These are phyloP conservation scores for Entomobrya multifasciata DNA, from an alignment of 2,888 invertebrate species.

Conservation along the genomic window DNA sequence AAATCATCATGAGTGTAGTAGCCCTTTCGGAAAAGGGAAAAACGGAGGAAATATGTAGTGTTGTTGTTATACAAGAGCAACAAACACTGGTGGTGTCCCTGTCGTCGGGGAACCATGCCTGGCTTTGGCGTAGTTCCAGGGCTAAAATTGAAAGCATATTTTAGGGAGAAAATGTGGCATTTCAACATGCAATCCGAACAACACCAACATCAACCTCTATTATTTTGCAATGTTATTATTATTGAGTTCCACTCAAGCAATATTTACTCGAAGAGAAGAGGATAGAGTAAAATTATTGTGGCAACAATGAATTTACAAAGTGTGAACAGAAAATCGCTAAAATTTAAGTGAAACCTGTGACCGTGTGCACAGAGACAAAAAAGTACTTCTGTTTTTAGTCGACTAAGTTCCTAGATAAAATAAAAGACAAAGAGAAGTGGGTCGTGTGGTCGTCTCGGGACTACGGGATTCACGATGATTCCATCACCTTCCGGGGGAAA, in stretches of 20 bases:
- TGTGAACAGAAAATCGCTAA: conserved; percentile 60
- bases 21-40: conserved; percentile 19
- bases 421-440: conserved; percentile 15
- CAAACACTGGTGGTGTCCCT: conserved; percentile 46
- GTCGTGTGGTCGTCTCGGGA: conserved; percentile 16
- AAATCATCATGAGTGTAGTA: conserved; percentile 32
- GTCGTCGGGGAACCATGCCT: conserved; percentile 43
- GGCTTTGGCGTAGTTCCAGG: conserved; percentile 56
- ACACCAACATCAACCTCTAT: too few species aligned
- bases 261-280: neutral
- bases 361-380: conserved; percentile 1
- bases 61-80: conserved; percentile 23
- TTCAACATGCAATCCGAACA: conserved; percentile 28
- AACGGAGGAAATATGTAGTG: conserved; percentile 36
- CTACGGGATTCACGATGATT: conserved; percentile 60
- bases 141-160: conserved; percentile 57
- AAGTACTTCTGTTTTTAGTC: too few species aligned
- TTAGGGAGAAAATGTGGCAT: conserved; percentile 36
- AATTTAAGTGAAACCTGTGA: conserved; percentile 59
- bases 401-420: too few species aligned
- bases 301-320: conserved; percentile 45
- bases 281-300: neutral
- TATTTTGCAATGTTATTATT: too few species aligned
- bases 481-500: conserved; percentile 70
- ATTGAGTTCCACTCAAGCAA: conserved; percentile 12